These are phyloP conservation scores for Hippocampus kuda DNA, from an alignment of 2,797 vertebrate genomes.

Conservation along the genomic window DNA sequence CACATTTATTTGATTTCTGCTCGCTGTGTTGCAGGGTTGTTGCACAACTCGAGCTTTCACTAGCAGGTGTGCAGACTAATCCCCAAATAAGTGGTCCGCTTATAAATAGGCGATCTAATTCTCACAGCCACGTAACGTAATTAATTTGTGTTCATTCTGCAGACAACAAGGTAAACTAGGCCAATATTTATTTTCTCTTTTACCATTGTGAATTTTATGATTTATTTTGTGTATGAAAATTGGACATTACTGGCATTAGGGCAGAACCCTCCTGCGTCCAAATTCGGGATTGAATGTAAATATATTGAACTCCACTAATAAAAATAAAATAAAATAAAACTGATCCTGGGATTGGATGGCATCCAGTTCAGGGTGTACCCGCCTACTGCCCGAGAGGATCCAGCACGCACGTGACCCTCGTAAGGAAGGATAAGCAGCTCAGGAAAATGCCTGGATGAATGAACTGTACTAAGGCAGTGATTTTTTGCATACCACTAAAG, in stretches of 20 bases:
- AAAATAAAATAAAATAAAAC: too few relatives aligned
- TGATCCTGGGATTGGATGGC: too few relatives aligned
- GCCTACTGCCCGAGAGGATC: too few relatives aligned
- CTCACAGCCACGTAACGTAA: constrained; percentile 16
- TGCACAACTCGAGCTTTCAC: constrained; percentile 11
- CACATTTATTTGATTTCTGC: constrained; percentile 7
- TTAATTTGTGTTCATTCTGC: constrained; percentile 21
- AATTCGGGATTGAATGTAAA: too few relatives aligned
- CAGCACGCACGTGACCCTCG: too few relatives aligned
- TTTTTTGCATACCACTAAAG: too few relatives aligned
- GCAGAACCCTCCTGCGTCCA: too few relatives aligned
- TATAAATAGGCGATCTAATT: constrained; percentile 48
- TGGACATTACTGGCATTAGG: neutral
- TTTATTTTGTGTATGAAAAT: neutral
- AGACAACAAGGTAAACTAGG: constrained; percentile 23
- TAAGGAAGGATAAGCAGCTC: too few relatives aligned
- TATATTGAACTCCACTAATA: too few relatives aligned
- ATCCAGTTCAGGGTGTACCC: too few relatives aligned
- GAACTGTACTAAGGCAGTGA: too few relatives aligned
- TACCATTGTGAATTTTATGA: neutral
- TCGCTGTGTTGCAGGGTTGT: neutral
- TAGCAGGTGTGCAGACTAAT: constrained; percentile 39
- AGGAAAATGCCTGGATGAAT: too few relatives aligned
- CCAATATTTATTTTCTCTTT: constrained; percentile 1
- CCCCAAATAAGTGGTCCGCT: constrained; percentile 27